Evolutionary conservation across 2,113 vertebrate species (phyloP).

Genomic region (Xenopus tropicalis): UCB_Xtro_10.0 CM004445.2:123505501-123506000

Average conservation of each 20-base stretch:
- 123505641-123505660: constrained; percentile 32
- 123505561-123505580: constrained; percentile 45
- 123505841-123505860: too few relatives aligned
- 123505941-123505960: too few relatives aligned
- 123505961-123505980: too few relatives aligned
- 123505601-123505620: constrained; percentile 37
- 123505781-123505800: too few relatives aligned
- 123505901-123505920: too few relatives aligned
- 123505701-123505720: constrained; percentile 25
- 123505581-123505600: constrained; percentile 43
- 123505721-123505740: constrained; percentile 2
- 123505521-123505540: constrained; percentile 44
- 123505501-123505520: constrained; percentile 41
- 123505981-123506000: too few relatives aligned
- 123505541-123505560: constrained; percentile 43
- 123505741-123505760: background rate
- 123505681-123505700: constrained; percentile 36
- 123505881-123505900: too few relatives aligned
- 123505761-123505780: background rate
- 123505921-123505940: too few relatives aligned
- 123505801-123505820: too few relatives aligned
- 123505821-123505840: too few relatives aligned
- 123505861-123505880: too few relatives aligned
- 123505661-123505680: constrained; percentile 40
- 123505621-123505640: constrained; percentile 42